Conservation (phyloP, 2,113 vertebrate species). For the Nibea albiflora region DNA sequence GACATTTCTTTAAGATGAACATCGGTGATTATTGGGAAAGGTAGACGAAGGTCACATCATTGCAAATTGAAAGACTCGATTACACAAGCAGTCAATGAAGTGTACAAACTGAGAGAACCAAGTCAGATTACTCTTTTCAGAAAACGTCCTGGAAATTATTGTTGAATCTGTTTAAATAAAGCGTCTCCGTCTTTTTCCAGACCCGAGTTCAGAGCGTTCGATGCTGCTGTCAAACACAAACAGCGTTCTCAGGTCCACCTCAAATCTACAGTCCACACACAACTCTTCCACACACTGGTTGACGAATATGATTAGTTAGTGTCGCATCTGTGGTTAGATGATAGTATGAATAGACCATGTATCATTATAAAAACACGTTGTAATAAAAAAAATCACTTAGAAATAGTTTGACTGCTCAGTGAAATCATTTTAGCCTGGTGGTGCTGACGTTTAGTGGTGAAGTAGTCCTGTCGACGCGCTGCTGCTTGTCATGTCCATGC, state of each 20-base stretch:
- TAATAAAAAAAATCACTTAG: constrained; percentile 34
- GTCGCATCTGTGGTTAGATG: neutral
- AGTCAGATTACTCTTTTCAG: neutral
- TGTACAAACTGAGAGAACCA: neutral
- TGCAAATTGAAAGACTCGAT: neutral
- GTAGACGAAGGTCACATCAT: neutral
- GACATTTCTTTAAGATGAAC: neutral
- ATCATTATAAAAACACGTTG: constrained; percentile 3
- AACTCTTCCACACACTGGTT: neutral
- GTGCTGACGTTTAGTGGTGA: neutral
- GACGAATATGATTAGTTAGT: neutral
- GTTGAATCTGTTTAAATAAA: neutral
- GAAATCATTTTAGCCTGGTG: neutral
- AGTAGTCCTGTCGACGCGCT: neutral
- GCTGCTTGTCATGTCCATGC: neutral
- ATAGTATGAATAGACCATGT: constrained; percentile 11
- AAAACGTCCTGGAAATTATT: neutral
- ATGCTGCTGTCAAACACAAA: neutral
- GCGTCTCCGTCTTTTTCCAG: neutral
- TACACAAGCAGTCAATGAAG: neutral
- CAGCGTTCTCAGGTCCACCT: neutral
- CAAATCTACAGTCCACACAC: neutral
- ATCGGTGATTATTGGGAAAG: neutral
- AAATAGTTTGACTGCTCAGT: neutral
- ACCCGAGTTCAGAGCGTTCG: neutral